Evolutionary conservation across 2,113 vertebrate species (phyloP), one percentile per base, ranked within the genome.

Genomic region (Leptobrachium ailaonicum): DNA sequence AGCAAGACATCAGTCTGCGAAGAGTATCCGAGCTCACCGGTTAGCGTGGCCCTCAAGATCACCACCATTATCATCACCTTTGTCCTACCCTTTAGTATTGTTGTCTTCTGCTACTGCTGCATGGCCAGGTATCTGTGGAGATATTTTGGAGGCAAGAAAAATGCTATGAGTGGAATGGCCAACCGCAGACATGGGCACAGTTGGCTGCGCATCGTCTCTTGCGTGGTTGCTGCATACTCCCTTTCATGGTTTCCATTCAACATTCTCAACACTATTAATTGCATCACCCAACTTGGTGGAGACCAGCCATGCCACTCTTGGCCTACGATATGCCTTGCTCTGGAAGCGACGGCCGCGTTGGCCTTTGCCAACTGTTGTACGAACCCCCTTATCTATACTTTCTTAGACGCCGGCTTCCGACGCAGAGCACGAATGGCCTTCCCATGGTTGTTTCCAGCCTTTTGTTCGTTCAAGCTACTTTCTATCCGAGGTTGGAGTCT

Each of bases 201-300:
- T 72, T 94, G 95, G 12, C 85, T 95, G 20, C 94, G 94, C 42
- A 94, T 95, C 83, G 92, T 97, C 77, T 79, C 94, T 68, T 90
- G 88, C 77, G 93, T 96, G 72, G 89, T 96, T 6, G 42, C 85
- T 6, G 88, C 89, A 44, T 97, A 96, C 64, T 83, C 95, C 83
- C 88, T 92, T 74, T 95, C 92, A 85, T 97, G 96, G 96, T 80
- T 96, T n/a, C 96, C 96, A 2, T 95, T 90, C 83, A 91, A 93
- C 53, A 41, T 87, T 6, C 92, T 96, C 79, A 95, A 92, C 66
- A 80, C 84, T 7, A 77, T 91, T 42, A 84, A 83, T 6, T 83
- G 92, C 11, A 75, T 88, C 75, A 84, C 74, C 0, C 63, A 79
- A 5, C 66, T 93, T 67, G 43, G 71, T 42, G 12, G 4, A 2